Evolutionary conservation across 2,888 invertebrate species (phyloP).

Genomic region (Macaria liturata): DNA sequence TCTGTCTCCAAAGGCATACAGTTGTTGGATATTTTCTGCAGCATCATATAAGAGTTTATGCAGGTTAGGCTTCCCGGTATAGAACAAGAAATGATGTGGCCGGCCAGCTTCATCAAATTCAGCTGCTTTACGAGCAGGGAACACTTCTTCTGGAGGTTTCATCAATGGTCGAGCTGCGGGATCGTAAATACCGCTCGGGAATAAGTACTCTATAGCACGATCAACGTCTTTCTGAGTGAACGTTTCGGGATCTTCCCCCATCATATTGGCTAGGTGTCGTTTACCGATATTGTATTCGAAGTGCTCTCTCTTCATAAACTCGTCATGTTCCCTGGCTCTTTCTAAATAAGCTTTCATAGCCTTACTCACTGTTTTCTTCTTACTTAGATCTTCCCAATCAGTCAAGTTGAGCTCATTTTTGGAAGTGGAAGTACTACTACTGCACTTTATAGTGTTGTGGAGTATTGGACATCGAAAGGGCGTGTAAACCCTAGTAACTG

Average conservation of each 20-base stretch:
- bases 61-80: conserved; percentile 94
- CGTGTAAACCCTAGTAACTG: conserved; percentile 44
- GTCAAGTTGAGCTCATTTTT: conserved; percentile 54
- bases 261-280: conserved; percentile 98
- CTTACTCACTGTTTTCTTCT: conserved; percentile 88
- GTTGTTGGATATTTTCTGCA: conserved; percentile 85
- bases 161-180: conserved; percentile 93
- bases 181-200: conserved; percentile 96
- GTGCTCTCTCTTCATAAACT: conserved; percentile 91
- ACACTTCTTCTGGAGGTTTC: conserved; percentile 95
- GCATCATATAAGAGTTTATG: conserved; percentile 92
- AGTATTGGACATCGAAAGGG: conserved; percentile 41
- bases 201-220: conserved; percentile 95
- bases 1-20: conserved; percentile 88
- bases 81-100: conserved; percentile 96
- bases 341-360: conserved; percentile 96
- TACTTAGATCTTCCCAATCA: conserved; percentile 72
- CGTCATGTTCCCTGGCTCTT: conserved; percentile 90
- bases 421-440: conserved; percentile 40
- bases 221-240: conserved; percentile 95
- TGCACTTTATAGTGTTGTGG: conserved; percentile 48
- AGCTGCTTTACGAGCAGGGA: conserved; percentile 92
- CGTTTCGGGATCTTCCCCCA: conserved; percentile 96
- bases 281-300: conserved; percentile 95
- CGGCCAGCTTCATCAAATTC: conserved; percentile 96